Base-by-base conservation (phyloP, 2,797 vertebrate species). In the Phrynocephalus vlangalii region DNA sequence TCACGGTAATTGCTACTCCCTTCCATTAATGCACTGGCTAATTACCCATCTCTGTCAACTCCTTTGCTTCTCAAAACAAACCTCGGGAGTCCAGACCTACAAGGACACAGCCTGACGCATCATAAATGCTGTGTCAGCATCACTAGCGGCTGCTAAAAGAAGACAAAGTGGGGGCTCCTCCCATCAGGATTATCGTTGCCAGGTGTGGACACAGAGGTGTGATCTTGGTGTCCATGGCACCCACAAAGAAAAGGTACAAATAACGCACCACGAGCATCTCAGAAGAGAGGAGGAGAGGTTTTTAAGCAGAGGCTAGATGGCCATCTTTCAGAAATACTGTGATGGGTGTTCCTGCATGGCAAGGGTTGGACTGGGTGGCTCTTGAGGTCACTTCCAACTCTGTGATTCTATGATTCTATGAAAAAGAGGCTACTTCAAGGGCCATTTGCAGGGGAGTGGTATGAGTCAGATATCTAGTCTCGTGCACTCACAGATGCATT, bases 111-210 rank as follows among this genome's bases (percentile, higher is more conserved):
- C 56, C 89, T 15, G 44, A 38, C 75, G 71, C 9, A 5, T 56
- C 0, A 28, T 30, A 52, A 75, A 11, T 5, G 20, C 88, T 18
- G 26, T 50, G 79, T 0, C 11, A 91, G 1, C n/a, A 33, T 0
- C 22, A 68, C 38, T 3, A 78, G 60, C 28, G 13, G 38, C 44
- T 85, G 2, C 6, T 82, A 83, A 85, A 5, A 56, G n/a, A 89
- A 89, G 33, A 26, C 0, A 85, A 86, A 91, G 68, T n/a, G 0
- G 0, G 18, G 2, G 0, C 8, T 84, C 73, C 1, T 0, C 71
- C 86, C 28, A 66, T 63, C 72, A 52, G 33, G 52, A 56, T 56
- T 9, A 56, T 9, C 38, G 9, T 85, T 82, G 44, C 33, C 1
- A 79, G 86, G 84, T 2, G 63, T 63, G 48, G 48, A 33, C 24